Base-by-base conservation (phyloP, 2,888 invertebrate species). In the Drosophila putrida region DNA sequence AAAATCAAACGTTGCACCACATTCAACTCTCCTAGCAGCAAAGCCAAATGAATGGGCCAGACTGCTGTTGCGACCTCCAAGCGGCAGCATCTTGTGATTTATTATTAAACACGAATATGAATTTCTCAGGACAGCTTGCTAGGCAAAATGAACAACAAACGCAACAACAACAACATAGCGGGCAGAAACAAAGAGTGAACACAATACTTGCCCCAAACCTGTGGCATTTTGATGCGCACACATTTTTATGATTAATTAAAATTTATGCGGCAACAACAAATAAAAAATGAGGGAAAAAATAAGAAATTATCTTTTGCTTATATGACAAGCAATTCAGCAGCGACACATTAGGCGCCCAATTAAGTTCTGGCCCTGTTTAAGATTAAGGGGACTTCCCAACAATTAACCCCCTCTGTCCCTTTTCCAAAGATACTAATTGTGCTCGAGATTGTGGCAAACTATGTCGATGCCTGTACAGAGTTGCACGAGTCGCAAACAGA, bases 31-130 rank as follows among this genome's bases (percentile, higher is more conserved):
- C 61, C 43, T 74, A 38, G 28, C 15, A 53, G 61, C 65, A 62
- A 69, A 74, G 59, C 70, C 53, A 60, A 75, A 76, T 74, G 70
- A 74, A 78, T 78, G 79, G 62, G 25, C 39, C 57, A 28, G 49
- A 53, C 75, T 51, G 63, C 39, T 49, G 57, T 20, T 31, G 54
- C 67, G 64, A 68, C 39, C 69, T 63, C 63, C 41, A 47, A 47
- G 62, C 60, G 66, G 72, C 80, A 74, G 71, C 88, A 80, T 80
- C 87, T 82, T 88, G 83, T 88, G 83, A 84, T 84, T 84, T 84
- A 84, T 88, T 84, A 88, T 88, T 83, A 83, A 84, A 83, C 78
- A 88, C 73, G 81, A 86, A 88, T 84, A 84, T 88, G 83, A 88
- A 84, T 83, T 85, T 70, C 80, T 53, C 77, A 54, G 66, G 57